phyloP scores from a whole-genome alignment of 2,113 vertebrate species.

The Thermophis baileyi region DNA sequence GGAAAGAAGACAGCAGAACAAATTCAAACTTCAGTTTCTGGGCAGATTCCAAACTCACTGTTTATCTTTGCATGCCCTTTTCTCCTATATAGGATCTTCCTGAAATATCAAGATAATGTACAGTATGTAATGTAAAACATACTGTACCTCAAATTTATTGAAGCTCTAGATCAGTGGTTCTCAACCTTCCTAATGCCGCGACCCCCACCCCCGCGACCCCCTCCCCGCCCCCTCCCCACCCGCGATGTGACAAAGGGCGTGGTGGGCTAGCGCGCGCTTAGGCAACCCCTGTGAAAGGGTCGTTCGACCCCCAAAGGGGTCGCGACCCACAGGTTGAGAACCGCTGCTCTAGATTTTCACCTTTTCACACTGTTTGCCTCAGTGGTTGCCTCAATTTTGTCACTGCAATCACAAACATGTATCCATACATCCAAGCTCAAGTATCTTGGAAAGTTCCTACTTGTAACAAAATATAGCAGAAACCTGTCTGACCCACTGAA shows the following conservation, averaged over 20 bases:
- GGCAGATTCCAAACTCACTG: not conserved
- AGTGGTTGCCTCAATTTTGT: not conserved
- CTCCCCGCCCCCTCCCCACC: no score
- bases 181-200: no score
- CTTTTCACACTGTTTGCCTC: not conserved
- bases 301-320: no score
- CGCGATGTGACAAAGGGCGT: no score
- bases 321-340: no score
- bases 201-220: no score
- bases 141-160: constrained; percentile 1
- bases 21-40: not conserved
- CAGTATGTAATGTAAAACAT: not conserved
- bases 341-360: constrained; percentile 5
- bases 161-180: constrained; percentile 5
- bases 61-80: not conserved
- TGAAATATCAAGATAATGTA: constrained; percentile 6
- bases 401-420: not conserved
- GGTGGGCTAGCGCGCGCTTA: no score
- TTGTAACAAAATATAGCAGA: not conserved
- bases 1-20: not conserved
- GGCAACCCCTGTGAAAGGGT: no score
- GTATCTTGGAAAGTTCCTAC: not conserved
- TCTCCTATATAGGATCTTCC: not conserved
- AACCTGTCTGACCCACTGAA: not conserved
- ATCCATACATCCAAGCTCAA: not conserved